phyloP scores from a whole-genome alignment of 2,888 invertebrate genomes.

The Cephus pulcher region DNA sequence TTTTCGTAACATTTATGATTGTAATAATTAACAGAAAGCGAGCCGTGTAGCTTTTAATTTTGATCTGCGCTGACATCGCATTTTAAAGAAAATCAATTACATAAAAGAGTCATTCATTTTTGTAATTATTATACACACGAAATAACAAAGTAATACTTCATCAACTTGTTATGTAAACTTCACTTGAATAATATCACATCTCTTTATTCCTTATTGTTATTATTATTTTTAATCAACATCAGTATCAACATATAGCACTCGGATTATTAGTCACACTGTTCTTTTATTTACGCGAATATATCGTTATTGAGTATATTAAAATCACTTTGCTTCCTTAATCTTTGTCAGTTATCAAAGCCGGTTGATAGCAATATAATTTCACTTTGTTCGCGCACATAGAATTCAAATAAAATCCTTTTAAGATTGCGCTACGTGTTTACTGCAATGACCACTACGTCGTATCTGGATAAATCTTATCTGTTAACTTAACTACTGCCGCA shows the following conservation, averaged over 20 bases:
- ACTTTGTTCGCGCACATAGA: background rate
- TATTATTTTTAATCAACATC: conserved; percentile 13
- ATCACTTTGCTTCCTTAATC: too few relatives aligned
- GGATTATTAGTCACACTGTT: conserved; percentile 5
- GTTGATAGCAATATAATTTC: too few relatives aligned
- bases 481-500: conserved; percentile 28
- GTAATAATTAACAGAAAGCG: background rate
- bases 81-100: conserved; percentile 21
- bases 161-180: background rate
- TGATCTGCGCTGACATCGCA: conserved; percentile 38
- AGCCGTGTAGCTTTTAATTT: background rate
- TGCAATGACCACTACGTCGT: background rate
- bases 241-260: conserved; percentile 8
- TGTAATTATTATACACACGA: background rate
- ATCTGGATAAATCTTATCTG: conserved; percentile 37
- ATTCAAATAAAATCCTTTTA: background rate
- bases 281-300: conserved; percentile 12
- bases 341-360: too few relatives aligned
- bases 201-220: conserved; percentile 6
- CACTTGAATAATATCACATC: background rate
- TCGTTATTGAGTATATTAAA: background rate
- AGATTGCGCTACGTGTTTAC: background rate
- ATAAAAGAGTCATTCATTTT: background rate
- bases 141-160: background rate
- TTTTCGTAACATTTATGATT: conserved; percentile 4